These are phyloP conservation scores for Drosophila repleta DNA, from an alignment of 1,140 invertebrate species.

Conservation along the genomic window DNA sequence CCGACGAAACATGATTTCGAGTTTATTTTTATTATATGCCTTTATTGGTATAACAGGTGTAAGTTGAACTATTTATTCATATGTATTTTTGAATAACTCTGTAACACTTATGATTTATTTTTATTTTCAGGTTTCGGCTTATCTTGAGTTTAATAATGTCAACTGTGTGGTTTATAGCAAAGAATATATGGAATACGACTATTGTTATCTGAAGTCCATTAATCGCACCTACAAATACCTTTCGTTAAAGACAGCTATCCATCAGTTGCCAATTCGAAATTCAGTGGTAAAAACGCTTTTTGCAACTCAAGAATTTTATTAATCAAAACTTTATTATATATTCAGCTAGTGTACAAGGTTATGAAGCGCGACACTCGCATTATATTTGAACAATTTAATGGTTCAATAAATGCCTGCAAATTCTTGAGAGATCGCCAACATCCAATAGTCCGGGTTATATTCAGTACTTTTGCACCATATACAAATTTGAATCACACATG, in stretches of 20 bases:
- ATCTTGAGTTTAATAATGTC: conserved; percentile 56
- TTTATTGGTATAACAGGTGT: no score
- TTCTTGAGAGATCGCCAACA: conserved; percentile 46
- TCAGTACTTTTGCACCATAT: conserved; percentile 22
- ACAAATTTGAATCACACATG: conserved; percentile 63
- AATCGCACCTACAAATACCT: conserved; percentile 64
- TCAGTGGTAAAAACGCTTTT: neutral
- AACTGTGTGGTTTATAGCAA: conserved; percentile 21
- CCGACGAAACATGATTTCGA: no score
- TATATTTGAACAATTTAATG: conserved; percentile 32
- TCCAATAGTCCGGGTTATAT: conserved; percentile 30
- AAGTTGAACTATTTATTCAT: no score
- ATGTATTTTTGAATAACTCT: no score
- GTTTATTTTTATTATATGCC: no score
- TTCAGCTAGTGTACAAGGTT: conserved; percentile 32
- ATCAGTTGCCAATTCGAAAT: neutral
- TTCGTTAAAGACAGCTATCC: conserved; percentile 19
- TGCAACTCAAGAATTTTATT: no score
- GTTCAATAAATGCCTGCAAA: conserved; percentile 41
- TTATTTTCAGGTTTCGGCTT: conserved; percentile 25
- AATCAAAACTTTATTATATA: neutral
- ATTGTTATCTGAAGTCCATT: conserved; percentile 46
- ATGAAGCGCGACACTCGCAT: conserved; percentile 32
- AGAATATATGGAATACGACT: conserved; percentile 33
- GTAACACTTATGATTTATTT: no score